phyloP scores from a whole-genome alignment of 2,113 vertebrate species.

The Dromas ardeola region DNA sequence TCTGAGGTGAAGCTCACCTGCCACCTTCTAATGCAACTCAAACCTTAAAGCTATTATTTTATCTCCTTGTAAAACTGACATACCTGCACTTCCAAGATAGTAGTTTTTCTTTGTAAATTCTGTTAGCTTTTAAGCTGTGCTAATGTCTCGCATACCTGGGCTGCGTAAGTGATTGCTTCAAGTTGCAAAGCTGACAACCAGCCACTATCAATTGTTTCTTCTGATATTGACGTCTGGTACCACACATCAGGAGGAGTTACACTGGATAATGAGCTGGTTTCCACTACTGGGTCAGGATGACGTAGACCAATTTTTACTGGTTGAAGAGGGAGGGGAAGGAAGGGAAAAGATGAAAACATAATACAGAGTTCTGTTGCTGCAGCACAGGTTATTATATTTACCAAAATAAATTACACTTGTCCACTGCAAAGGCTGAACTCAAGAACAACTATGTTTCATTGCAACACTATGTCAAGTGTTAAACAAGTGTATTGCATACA shows the following conservation, averaged over 20 bases:
- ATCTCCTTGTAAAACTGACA: neutral
- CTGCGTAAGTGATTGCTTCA: conserved; percentile 95
- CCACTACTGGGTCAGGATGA: conserved; percentile 96
- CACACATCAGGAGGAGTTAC: conserved; percentile 96
- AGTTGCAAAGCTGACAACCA: conserved; percentile 96
- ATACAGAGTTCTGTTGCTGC: neutral
- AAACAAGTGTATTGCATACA: neutral
- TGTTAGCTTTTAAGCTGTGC: neutral
- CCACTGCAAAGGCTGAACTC: neutral
- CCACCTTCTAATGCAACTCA: neutral
- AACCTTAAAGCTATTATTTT: neutral
- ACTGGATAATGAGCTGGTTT: conserved; percentile 96
- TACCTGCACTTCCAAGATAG: neutral
- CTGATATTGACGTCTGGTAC: conserved; percentile 93
- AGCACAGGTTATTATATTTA: neutral
- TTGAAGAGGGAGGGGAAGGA: neutral
- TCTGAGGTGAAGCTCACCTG: neutral
- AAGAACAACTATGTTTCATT: neutral
- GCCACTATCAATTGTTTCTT: conserved; percentile 93
- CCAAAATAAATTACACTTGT: neutral
- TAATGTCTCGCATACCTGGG: conserved; percentile 80
- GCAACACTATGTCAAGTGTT: neutral
- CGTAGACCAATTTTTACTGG: conserved; percentile 92
- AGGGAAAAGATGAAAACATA: neutral
- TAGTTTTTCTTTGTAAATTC: neutral